Evolutionary conservation across 2,113 vertebrate species (phyloP).

Genomic region (Maccullochella peelii): DNA sequence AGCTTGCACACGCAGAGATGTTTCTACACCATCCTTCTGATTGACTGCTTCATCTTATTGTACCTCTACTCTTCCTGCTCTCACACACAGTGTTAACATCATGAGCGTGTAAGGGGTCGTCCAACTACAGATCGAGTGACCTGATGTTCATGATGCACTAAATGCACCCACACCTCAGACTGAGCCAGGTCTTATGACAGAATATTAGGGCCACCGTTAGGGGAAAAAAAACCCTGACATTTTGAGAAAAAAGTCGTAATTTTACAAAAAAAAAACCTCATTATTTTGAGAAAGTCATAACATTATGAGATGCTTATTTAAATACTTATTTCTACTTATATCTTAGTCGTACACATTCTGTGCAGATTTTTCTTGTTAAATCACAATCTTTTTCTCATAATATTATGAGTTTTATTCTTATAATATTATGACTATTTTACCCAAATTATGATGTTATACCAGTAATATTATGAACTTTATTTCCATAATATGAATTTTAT

Average conservation of each 20-base stretch:
- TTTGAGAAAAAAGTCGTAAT: not conserved
- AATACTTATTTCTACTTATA: not conserved
- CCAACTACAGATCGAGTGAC: not conserved
- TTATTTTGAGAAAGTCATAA: not conserved
- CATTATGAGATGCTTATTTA: not conserved
- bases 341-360: not conserved
- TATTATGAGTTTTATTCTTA: not conserved
- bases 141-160: slow-evolving; percentile 23
- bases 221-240: not conserved
- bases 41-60: slow-evolving; percentile 93
- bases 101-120: not conserved
- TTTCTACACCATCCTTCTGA: slow-evolving; percentile 91
- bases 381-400: not conserved
- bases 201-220: slow-evolving; percentile 2
- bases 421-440: not conserved
- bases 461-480: not conserved
- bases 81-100: slow-evolving; percentile 89
- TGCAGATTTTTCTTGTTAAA: not conserved
- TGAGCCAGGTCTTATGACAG: slow-evolving; percentile 52
- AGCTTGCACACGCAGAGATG: slow-evolving; percentile 92
- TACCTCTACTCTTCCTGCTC: slow-evolving; percentile 97
- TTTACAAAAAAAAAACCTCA: not conserved
- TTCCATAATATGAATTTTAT: not conserved
- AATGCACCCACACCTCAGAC: slow-evolving; percentile 59
- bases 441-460: not conserved